Conservation (phyloP, 2,113 vertebrate genomes). For the Pristiophorus japonicus region DNA sequence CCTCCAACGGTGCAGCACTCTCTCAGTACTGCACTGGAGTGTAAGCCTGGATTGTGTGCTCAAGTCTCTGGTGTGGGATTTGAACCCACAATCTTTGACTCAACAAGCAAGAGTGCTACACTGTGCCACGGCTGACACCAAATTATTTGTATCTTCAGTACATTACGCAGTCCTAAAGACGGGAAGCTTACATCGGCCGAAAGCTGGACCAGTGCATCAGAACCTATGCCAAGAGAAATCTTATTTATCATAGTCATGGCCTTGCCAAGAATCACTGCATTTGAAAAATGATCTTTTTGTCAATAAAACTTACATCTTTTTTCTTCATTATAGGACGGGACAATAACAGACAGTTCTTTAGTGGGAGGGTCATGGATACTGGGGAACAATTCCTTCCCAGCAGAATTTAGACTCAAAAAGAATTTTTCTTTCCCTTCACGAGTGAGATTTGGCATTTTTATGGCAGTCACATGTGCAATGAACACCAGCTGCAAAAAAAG, state of each 20-base stretch:
- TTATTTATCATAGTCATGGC: background rate
- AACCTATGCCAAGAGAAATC: background rate
- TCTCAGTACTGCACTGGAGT: background rate
- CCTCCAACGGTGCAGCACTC: background rate
- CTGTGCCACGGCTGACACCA: background rate
- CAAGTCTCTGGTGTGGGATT: background rate
- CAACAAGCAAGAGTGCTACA: background rate
- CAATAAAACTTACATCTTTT: constrained; percentile 55
- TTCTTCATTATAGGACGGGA: constrained; percentile 93
- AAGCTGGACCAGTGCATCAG: background rate
- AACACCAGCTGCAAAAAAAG: constrained; percentile 57
- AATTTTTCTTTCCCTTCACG: constrained; percentile 68
- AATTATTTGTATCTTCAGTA: background rate
- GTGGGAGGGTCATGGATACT: constrained; percentile 69
- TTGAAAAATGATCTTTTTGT: background rate
- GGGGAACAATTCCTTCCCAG: constrained; percentile 64
- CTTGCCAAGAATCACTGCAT: background rate
- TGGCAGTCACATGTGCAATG: constrained; percentile 72
- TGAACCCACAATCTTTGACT: background rate
- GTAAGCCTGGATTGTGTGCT: background rate
- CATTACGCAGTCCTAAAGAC: background rate
- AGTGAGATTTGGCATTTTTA: constrained; percentile 56
- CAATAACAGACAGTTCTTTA: constrained; percentile 75
- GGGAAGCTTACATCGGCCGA: background rate
- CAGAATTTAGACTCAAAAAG: constrained; percentile 58